Base-by-base conservation (phyloP, 2,797 vertebrate genomes). In the Periophthalmus magnuspinnatus region DNA sequence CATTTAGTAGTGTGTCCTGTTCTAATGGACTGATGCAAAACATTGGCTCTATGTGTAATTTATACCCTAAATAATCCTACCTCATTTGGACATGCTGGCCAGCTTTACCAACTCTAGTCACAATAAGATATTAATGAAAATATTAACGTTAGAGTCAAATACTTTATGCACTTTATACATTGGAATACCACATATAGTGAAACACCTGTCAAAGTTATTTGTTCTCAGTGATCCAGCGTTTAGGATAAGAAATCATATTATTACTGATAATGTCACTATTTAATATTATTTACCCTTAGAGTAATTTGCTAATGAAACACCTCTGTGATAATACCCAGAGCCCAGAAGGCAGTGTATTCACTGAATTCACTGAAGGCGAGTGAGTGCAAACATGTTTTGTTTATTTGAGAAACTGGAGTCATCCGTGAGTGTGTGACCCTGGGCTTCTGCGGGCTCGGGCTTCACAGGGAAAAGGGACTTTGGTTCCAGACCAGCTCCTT, bases 401-500 rank as follows among this genome's bases (percentile, higher is more conserved):
- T 68, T 59, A 47, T 79, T 78, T 66, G 19, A 69, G 86, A 88
- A 88, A 90, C 86, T 57, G 6, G 81, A 90, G 84, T 17, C 50
- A 65, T 62, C 61, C 74, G 75, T 68, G 67, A 76, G 78, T 74
- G 72, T 79, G 38, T 80, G 63, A 73, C 74, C 33, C 69, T 74
- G 71, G 32, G 80, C 61, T 86, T 77, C 73, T 45, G 71, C 60
- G 65, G 67, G 78, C 78, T 83, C 74, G 41, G 72, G 68, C 77
- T 79, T 69, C 83, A 76, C 5, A 9, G 54, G 41, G 66, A 71
- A 68, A 80, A 77, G 68, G 78, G 70, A 81, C 74, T 77, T 76
- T 69, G 77, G 86, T 87, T 89, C 90, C 83, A 82, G 86, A 80
- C 78, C 87, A 88, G 77, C 75, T 88, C 80, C 73, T 86, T 76